phyloP scores from a whole-genome alignment of 2,797 vertebrate species.

The Agapornis canus region DNA sequence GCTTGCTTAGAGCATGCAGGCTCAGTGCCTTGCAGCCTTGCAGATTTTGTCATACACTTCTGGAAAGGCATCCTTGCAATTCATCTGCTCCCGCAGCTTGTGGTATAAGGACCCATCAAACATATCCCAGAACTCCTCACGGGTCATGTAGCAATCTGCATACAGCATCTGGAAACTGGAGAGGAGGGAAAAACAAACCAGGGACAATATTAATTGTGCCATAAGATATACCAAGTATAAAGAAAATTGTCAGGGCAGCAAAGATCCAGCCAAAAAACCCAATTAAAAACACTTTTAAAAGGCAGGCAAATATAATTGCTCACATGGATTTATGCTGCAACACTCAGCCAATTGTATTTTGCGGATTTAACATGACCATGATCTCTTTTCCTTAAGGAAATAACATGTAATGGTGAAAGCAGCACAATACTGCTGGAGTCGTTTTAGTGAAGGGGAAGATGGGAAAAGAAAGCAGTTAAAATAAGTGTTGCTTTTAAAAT shows the following conservation, averaged over 20 bases:
- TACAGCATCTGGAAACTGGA: conserved; percentile 98
- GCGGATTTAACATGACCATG: neutral
- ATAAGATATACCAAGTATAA: neutral
- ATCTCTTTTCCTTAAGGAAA: neutral
- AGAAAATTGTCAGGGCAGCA: neutral
- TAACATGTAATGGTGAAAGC: neutral
- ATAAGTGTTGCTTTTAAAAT: neutral
- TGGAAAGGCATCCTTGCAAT: conserved; percentile 92
- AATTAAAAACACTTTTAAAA: neutral
- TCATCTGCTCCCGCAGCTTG: conserved; percentile 87
- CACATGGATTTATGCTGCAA: neutral
- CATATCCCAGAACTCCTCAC: conserved; percentile 98
- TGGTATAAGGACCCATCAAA: conserved; percentile 94
- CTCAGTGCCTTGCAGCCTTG: conserved; percentile 94
- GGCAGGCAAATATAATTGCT: neutral
- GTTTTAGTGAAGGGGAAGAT: neutral
- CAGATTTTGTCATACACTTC: conserved; percentile 98
- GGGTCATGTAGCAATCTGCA: conserved; percentile 96
- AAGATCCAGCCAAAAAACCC: neutral
- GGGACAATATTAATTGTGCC: neutral
- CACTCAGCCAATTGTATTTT: neutral
- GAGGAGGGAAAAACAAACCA: neutral
- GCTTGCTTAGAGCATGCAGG: conserved; percentile 15
- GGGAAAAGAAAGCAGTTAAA: neutral
- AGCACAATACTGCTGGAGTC: neutral